phyloP scores from a whole-genome alignment of 2,113 vertebrate genomes.

The Oreochromis niloticus region DNA sequence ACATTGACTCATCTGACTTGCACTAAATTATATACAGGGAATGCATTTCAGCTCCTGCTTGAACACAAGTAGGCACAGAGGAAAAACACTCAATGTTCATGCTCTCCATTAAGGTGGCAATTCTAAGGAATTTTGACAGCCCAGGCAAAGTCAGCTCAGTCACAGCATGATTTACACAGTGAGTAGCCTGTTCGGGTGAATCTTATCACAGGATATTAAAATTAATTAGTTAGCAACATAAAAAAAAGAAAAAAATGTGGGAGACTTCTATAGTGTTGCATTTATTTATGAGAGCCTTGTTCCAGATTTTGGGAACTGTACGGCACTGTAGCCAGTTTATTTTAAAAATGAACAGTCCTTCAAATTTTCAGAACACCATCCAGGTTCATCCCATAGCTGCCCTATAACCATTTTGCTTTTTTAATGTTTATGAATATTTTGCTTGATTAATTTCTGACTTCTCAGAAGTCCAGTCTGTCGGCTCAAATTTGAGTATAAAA shows the following conservation, averaged over 20 bases:
- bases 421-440: background rate
- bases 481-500: background rate
- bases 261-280: background rate
- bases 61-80: background rate
- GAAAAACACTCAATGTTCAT: background rate
- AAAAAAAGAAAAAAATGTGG: background rate
- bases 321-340: background rate
- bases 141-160: background rate
- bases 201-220: constrained; percentile 17
- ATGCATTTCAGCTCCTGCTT: background rate
- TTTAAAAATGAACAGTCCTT: background rate
- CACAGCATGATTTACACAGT: background rate
- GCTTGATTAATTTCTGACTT: background rate
- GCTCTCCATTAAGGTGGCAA: background rate
- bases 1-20: background rate
- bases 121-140: constrained; percentile 8
- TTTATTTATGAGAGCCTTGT: background rate
- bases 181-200: background rate
- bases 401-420: background rate
- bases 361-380: background rate
- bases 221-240: background rate
- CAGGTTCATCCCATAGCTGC: background rate
- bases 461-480: background rate
- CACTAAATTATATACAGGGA: constrained; percentile 6
- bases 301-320: background rate